Base-by-base conservation (phyloP, 1,140 invertebrate species). In the Octopus bimaculoides region DNA sequence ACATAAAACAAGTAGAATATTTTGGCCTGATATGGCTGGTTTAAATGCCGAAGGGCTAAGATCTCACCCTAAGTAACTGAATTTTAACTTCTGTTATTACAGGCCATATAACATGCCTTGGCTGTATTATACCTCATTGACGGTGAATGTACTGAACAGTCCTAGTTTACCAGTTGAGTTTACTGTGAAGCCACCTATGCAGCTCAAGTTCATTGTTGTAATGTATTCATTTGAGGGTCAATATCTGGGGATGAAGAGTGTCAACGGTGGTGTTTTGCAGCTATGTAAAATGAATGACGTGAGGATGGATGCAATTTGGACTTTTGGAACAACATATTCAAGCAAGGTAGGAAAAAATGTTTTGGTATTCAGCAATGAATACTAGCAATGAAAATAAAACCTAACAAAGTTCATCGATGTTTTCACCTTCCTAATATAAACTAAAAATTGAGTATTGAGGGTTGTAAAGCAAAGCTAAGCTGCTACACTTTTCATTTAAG, bases 121-220 rank as follows among this genome's bases (percentile, higher is more conserved):
- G 89, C 83, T 93, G 75, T 93, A 92, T 88, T 93, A 93, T 87
- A 88, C 90, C 84, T 84, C 91, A 77, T 86, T 91, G 79, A 89
- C 90, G 82, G 83, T 89, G 79, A 84, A 89, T 80, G 79, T 93
- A 83, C 84, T 93, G 78, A 83, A 91, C 79, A 88, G 91, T 82
- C 88, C 91, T 81, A 86, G 89, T 84, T 91, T 94, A 83, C 87
- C 87, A 52, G 88, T 90, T 75, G 85, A 90, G 83, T 92, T 92
- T 81, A 91, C 92, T 84, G 89, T 94, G 9, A 89, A 89, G 26
- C 87, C 86, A 9, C 54, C 55, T 10, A 84, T 83, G 69, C 79
- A 77, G 5, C 82, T 90, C 0, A 83, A 87, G 2, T 87, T 88
- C 77, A 12, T 79, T 17, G 83, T 86, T 4, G 86, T 82, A 0